phyloP scores from a whole-genome alignment of 1,140 invertebrate species.

The Pogonognathellus flavescens region DNA sequence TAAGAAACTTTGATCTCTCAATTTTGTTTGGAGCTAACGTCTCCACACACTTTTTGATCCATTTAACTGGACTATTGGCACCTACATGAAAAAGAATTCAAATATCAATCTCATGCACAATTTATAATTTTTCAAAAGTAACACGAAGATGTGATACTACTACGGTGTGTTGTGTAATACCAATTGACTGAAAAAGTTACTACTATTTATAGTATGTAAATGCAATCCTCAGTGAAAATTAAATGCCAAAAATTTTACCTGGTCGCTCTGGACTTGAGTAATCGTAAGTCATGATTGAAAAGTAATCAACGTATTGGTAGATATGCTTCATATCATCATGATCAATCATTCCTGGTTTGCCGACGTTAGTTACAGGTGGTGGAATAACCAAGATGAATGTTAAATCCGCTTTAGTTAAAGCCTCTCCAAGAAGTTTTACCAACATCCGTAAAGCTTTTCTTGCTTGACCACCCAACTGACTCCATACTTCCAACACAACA shows the following conservation, averaged over 20 bases:
- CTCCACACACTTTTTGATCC: slow-evolving; percentile 85
- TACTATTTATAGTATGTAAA: background rate
- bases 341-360: slow-evolving; percentile 77
- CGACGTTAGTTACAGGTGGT: slow-evolving; percentile 75
- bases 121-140: no score
- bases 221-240: no score
- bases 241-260: slow-evolving; percentile 71
- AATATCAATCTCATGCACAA: background rate
- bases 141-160: no score
- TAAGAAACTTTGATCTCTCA: slow-evolving; percentile 82
- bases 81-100: slow-evolving; percentile 68
- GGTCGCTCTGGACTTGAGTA: slow-evolving; percentile 86
- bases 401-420: slow-evolving; percentile 74
- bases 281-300: slow-evolving; percentile 96
- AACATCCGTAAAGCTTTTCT: slow-evolving; percentile 74
- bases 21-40: slow-evolving; percentile 77
- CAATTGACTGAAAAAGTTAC: no score
- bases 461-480: slow-evolving; percentile 80
- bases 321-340: slow-evolving; percentile 83
- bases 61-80: slow-evolving; percentile 88
- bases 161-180: no score
- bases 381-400: slow-evolving; percentile 87
- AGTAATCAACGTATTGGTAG: slow-evolving; percentile 82
- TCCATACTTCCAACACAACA: slow-evolving; percentile 89
- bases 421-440: slow-evolving; percentile 76